Evolutionary conservation across 2,888 invertebrate species (phyloP), one percentile per base, ranked within the genome.

Genomic region (Leistus spinibarbis): DNA sequence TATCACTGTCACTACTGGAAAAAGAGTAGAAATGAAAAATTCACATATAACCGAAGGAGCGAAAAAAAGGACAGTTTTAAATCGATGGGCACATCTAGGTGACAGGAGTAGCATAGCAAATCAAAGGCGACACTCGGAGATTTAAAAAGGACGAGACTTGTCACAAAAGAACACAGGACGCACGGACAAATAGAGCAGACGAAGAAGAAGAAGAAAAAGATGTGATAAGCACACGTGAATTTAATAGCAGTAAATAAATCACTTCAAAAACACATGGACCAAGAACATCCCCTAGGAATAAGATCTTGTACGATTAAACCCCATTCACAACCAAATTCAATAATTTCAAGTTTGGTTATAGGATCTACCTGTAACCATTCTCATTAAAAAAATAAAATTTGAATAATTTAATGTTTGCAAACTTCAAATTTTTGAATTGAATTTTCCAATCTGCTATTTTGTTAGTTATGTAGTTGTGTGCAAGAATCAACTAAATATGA

Each of bases 221-320:
- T 54, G 62, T 22, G 24, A 54, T 40, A 53, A 10, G 67, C 67
- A 73, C 73, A 73, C 73, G 73, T 73, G 73, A 73, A 60, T 60
- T 67, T 67, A 73, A 73, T 73, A 67, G 65, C 66, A 60, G 67
- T 73, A 65, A 66, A 73, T 73, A 73, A 73, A 73, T 73, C 73
- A 73, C 73, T 54, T 63, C 27, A 24, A 69, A 69, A 69, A 69
- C 64, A 64, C 64, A 64, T 24, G 53, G 27, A 66, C 71, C 63
- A 63, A n/a, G 63, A 71, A 67, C 67, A 62, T 62, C 53, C 73
- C 73, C 56, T 20, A 62, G 73, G 73, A 72, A 64, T 54, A 19
- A 53, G 40, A 66, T 72, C 56, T 24, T 54, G 70, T 60, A 60
- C 56, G 69, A 69, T 69, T 24, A 69, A n/a, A n/a, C n/a, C n/a